Base-by-base conservation (phyloP, 1,140 invertebrate species). In the Dendroctonus ponderosae region DNA sequence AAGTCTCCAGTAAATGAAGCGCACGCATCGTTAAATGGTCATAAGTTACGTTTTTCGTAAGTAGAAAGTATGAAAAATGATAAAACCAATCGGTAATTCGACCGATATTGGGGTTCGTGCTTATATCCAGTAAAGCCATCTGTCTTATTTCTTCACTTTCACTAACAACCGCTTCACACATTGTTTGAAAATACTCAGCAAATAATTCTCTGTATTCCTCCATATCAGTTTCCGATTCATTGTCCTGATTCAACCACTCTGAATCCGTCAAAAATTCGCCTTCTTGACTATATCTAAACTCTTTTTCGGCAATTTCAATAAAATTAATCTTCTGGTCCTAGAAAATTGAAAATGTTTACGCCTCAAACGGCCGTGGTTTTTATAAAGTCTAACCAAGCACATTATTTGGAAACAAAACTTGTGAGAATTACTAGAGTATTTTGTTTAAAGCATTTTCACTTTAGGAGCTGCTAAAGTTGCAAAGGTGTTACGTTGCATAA, bases 1-100 rank as follows among this genome's bases (percentile, higher is more conserved):
- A 67, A 37, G 70, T 68, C 53, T 72, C 66, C 9, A 78, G 70
- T 12, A 78, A 61, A 64, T 73, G 64, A 50, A 78, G 68, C 3
- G 74, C 75, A 41, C 68, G 52, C 39, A 73, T 51, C 8, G 76
- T 76, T 8, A 77, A 64, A 43, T 57, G 69, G 66, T 75, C 72
- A 61, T 76, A 78, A 7, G 72, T 75, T 41, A 75, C 69, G 66
- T 78, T 71, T 64, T 75, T 77, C 44, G 71, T 72, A 7, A 78
- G 62, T 26, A 78, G 52, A 9, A 76, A 72, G 61, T 77, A 78
- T 38, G 68, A 70, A 71, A 78, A 78, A 64, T 76, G 68, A 70
- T 78, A 78, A 64, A 78, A 77, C 76, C 75, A 77, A 48, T 76
- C 68, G 11, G 70, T 73, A 44, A 78, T 75, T 9, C 75, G 74